Evolutionary conservation across 2,797 vertebrate genomes (phyloP), one percentile per base, ranked within the genome.

Genomic region (Thalassophryne amazonica): DNA sequence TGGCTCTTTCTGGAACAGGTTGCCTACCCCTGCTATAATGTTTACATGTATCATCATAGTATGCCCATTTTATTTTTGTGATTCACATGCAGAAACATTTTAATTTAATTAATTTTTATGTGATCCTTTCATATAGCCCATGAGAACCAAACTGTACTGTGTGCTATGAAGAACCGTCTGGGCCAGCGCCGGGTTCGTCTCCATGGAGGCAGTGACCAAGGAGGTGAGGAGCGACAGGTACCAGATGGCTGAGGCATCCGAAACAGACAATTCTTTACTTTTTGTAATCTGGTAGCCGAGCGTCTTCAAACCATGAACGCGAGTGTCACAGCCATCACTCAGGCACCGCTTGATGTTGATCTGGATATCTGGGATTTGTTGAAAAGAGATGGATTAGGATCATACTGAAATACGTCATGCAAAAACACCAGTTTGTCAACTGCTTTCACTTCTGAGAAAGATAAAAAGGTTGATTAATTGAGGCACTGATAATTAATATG

Each of bases 321-420:
- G 92, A 0, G 96, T 97, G 86, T 99, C 97, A 39, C 97, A 98
- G 0, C 97, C 97, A 18, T 99, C 95, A 0, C 95, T 98, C 67
- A 98, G 86, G 82, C 96, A 99, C 16, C 95, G 94, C 74, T 98
- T 99, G 71, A 99, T 97, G 87, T 98, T 98, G 65, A 99, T 98
- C 89, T 99, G 96, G 47, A 99, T 90, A 85, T 96, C 97, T 98
- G 89, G 40, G 20, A 7, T 70, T 66, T 22, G 38, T 42, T 19
- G 10, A 31, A 11, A 20, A 62, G 24, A 62, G n/a, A n/a, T n/a
- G n/a, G n/a, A 24, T 80, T 60, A 71, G 31, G 6, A 9, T 12
- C 39, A 25, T 52, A 51, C 66, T 34, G 34, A 39, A 63, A 67
- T 28, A 24, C 7, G 19, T 4, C 0, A 10, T 1, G 3, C 9